Conservation (phyloP, 2,888 invertebrate species). For the Taphrorychus bicolor region DNA sequence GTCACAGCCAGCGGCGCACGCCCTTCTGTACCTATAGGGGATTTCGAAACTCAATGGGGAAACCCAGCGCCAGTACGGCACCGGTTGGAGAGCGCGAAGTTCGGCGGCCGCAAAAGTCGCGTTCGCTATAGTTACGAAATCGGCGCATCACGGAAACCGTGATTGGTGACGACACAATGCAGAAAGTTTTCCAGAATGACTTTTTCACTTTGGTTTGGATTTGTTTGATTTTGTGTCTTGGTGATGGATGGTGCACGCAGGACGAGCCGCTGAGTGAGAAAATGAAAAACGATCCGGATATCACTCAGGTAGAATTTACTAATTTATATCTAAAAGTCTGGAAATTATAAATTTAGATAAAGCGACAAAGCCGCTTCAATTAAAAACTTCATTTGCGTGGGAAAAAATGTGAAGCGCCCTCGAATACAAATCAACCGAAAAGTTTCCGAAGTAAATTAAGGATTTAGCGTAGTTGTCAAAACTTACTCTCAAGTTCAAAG, state of each 20-base stretch:
- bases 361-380: not conserved
- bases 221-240: slow-evolving; percentile 19
- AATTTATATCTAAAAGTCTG: not conserved
- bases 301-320: slow-evolving; percentile 70
- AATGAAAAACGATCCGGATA: slow-evolving; percentile 69
- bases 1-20: slow-evolving; percentile 11
- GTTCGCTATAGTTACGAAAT: not conserved
- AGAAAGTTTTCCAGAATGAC: slow-evolving; percentile 7
- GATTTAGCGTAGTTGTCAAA: not conserved
- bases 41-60: slow-evolving; percentile 24
- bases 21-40: slow-evolving; percentile 13
- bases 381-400: not conserved
- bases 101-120: not conserved
- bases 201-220: slow-evolving; percentile 26
- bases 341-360: not conserved
- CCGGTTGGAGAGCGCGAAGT: slow-evolving; percentile 17
- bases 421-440: not conserved
- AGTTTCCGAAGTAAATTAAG: not conserved
- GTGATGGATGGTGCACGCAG: slow-evolving; percentile 23
- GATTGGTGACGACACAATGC: slow-evolving; percentile 7
- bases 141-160: not conserved
- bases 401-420: not conserved
- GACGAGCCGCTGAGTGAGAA: slow-evolving; percentile 65
- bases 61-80: slow-evolving; percentile 29
- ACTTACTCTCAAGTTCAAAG: not conserved